Base-by-base conservation (phyloP, 2,113 vertebrate genomes). In the Saccopteryx leptura region DNA sequence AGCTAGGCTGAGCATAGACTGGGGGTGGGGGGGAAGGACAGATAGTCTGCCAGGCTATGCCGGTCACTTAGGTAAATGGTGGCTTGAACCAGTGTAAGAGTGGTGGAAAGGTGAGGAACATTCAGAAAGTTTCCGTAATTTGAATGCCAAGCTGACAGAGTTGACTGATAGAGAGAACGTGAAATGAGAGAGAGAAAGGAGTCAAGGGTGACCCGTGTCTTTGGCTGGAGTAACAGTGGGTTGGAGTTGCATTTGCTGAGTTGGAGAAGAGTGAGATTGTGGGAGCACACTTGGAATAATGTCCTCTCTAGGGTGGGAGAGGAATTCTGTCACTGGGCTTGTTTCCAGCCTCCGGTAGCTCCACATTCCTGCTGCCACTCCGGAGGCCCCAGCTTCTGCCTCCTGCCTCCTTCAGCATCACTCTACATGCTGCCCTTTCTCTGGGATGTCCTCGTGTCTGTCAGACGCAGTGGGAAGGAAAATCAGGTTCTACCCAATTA, bases 401-500 rank as follows among this genome's bases (percentile, higher is more conserved):
- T 14, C 3, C 74, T n/a, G 1, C 31, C 78, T 96, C 91, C 61
- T 86, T 80, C 50, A 15, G 24, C 7, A 60, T 88, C 58, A 66
- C 69, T 66, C 18, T 0, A 21, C 2, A 18, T 7, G 66, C 71
- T 94, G 63, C 23, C 63, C 72, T 68, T 93, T 91, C 74, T 61
- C 82, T 46, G 39, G 63, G 61, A 89, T 76, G 94, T 87, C 96
- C 96, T 91, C 91, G 6, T 72, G 95, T 89, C 96, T 97, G 86
- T 96, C 96, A 96, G 86, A 91, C 0, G 33, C 94, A 97, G 86
- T 0, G 23, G 91, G 91, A 87, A 96, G 95, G 95, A 97, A 97
- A 98, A 97, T 97, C 93, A 97, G 85, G 94, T 96, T 97, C 96
- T 97, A 93, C 88, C 92, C 95, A 98, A 97, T 98, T 97, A 98